Evolutionary conservation across 2,113 vertebrate species (phyloP), one percentile per base, ranked within the genome.

Genomic region (Aegotheles bennettii): DNA sequence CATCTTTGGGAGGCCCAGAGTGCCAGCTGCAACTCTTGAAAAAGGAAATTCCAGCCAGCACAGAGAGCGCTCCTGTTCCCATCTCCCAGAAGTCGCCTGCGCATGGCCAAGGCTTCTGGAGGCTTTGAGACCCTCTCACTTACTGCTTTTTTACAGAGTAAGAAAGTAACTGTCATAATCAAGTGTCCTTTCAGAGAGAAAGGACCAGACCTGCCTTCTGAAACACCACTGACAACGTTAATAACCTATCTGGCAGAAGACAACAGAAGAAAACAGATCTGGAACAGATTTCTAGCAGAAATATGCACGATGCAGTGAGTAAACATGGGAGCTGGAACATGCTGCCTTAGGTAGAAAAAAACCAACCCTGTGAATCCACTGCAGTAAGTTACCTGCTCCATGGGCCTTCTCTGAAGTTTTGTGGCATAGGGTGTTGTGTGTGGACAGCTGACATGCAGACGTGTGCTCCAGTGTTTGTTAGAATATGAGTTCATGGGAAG

Each of bases 11-110:
- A 78, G 84, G 68, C 64, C 50, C 64, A 31, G 84, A 91, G 60
- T 84, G 51, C 91, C 74, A 95, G 90, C 86, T 88, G 86, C 83
- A 86, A 6, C 71, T 86, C 47, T 73, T 60, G 89, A 54, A 53
- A 71, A 89, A 91, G 93, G 78, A 95, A 95, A 94, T 93, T 95
- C 93, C 87, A 94, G 50, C 21, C 59, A 77, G 63, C 57, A 93
- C 91, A 95, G 89, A 88, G 71, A 57, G 43, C 1, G 3, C 78
- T 82, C 81, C 93, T 95, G 84, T 96, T 95, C 59, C 81, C 77
- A 40, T 23, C 2, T 4, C 67, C 59, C 57, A 59, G 69, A 42
- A 45, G 25, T n/a, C 0, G 3, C 77, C 74, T 59, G 64, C 0
- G 2, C 35, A 16, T 29, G 53, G 76, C 54, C 38, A 61, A 79